Evolutionary conservation across 2,888 invertebrate genomes (phyloP).

Genomic region (Euspilapteryx auroguttella): DNA sequence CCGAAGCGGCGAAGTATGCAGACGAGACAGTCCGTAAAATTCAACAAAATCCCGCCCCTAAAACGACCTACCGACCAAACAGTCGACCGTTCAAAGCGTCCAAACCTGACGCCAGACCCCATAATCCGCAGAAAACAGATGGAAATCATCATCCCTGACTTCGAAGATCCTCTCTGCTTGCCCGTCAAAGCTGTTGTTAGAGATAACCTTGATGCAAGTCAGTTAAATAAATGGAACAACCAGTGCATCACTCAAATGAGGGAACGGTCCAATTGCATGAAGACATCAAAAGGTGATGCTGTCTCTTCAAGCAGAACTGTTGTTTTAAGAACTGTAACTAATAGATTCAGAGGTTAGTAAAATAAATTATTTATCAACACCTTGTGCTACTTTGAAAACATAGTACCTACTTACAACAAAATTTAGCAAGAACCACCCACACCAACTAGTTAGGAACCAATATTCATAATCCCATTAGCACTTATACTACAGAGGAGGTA

Average conservation of each 20-base stretch:
- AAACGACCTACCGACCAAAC: neutral
- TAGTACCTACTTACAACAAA: no score
- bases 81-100: neutral
- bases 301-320: constrained; percentile 24
- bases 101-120: neutral
- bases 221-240: constrained; percentile 35
- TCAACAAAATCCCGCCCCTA: constrained; percentile 4
- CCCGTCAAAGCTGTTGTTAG: constrained; percentile 28
- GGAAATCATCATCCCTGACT: constrained; percentile 34
- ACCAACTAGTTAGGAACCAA: no score
- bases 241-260: constrained; percentile 35
- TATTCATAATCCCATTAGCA: no score
- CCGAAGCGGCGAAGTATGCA: constrained; percentile 11
- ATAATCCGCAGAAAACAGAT: constrained; percentile 14
- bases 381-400: no score
- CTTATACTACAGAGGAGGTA: no score
- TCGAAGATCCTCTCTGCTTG: constrained; percentile 39
- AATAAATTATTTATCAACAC: no score
- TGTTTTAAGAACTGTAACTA: constrained; percentile 31
- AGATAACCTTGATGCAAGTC: constrained; percentile 18
- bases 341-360: no score
- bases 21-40: constrained; percentile 10
- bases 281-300: constrained; percentile 20
- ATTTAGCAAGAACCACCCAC: no score
- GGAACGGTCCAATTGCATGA: constrained; percentile 19